Conservation (phyloP, 2,113 vertebrate genomes). For the Rhipidura dahli region DNA sequence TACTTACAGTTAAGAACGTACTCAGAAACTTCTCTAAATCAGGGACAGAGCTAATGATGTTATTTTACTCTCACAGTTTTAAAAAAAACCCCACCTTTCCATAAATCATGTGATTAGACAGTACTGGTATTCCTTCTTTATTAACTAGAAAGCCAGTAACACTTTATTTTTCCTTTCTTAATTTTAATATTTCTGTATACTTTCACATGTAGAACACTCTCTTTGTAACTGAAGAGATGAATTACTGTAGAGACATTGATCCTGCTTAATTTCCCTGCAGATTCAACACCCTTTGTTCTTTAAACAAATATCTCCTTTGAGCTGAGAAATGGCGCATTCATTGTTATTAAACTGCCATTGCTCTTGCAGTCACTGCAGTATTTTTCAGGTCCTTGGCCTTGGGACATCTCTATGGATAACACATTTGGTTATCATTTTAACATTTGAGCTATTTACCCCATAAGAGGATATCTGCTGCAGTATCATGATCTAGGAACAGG, state of each 20-base stretch:
- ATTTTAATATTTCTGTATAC: neutral
- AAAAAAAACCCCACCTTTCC: neutral
- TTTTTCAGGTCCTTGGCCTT: neutral
- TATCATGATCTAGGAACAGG: neutral
- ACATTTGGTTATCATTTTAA: neutral
- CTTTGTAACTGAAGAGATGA: neutral
- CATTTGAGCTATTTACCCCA: neutral
- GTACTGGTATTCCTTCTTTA: neutral
- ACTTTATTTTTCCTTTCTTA: neutral
- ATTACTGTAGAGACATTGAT: neutral
- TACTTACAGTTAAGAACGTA: neutral
- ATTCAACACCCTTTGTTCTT: slow-evolving; percentile 1
- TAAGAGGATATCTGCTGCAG: neutral
- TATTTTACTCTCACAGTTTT: neutral
- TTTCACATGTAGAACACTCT: neutral
- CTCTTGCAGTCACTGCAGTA: neutral
- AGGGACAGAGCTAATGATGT: neutral
- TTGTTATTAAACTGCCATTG: neutral
- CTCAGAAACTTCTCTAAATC: neutral
- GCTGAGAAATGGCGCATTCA: neutral
- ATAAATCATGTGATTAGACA: neutral
- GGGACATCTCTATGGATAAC: neutral
- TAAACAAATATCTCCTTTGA: neutral
- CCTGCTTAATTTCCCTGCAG: neutral
- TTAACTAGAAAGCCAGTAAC: neutral